Percentiles rank a stretch among this genome's conserved stretches.
Evolutionary conservation across 2,797 vertebrate genomes (phyloP).

Genomic region (Darevskia mixta): DNA sequence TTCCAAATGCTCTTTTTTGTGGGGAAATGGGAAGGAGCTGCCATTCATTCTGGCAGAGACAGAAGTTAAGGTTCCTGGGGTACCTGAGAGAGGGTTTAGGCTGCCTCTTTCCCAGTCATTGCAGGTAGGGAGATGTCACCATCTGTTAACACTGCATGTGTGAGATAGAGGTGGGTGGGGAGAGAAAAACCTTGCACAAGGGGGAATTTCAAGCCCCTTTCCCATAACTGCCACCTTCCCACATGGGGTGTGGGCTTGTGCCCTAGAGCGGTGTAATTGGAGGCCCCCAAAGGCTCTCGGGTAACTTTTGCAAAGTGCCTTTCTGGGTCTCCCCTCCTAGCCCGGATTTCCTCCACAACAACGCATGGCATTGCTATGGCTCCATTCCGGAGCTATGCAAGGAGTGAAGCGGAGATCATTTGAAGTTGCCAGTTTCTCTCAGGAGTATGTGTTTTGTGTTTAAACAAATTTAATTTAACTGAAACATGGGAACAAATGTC

Average conservation of each 20-base stretch:
- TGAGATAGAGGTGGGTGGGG: not conserved
- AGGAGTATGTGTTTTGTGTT: conserved; percentile 73
- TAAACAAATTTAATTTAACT: conserved; percentile 78
- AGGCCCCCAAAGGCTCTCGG: not conserved
- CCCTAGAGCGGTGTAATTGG: not conserved
- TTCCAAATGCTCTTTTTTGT: conserved; percentile 55
- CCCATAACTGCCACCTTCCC: not conserved
- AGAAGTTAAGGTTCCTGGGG: not conserved
- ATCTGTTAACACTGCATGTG: not conserved
- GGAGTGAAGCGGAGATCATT: conserved; percentile 68
- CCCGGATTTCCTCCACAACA: not conserved
- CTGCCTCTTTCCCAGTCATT: not conserved
- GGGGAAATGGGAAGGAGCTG: conserved; percentile 31
- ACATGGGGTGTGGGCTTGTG: not conserved
- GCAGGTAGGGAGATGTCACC: not conserved
- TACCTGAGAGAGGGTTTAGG: not conserved
- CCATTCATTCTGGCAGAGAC: conserved; percentile 2
- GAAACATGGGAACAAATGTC: conserved; percentile 80
- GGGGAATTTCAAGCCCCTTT: not conserved
- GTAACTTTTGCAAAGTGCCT: conserved; percentile 21
- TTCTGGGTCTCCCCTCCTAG: not conserved
- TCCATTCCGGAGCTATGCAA: not conserved
- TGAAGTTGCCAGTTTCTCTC: conserved; percentile 67
- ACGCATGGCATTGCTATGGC: not conserved
- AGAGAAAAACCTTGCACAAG: not conserved